Evolutionary conservation across 2,113 vertebrate species (phyloP).

Genomic region (Steatornis caripensis): DNA sequence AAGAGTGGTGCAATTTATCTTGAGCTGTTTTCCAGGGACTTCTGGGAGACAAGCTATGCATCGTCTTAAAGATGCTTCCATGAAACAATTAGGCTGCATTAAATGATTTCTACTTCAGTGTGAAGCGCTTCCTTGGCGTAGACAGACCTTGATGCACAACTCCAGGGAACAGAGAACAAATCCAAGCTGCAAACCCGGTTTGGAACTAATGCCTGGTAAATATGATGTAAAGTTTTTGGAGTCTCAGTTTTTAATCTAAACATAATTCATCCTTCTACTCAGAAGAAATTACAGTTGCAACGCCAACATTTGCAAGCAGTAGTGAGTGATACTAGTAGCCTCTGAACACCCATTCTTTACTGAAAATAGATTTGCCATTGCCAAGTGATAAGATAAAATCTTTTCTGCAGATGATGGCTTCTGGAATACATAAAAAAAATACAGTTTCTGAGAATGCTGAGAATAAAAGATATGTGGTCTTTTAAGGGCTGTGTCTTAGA

Average conservation of each 20-base stretch:
- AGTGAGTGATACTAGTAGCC: neutral
- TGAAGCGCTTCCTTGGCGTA: neutral
- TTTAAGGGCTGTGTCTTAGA: conserved; percentile 26
- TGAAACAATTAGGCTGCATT: neutral
- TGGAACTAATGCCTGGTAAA: neutral
- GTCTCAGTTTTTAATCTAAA: conserved; percentile 7
- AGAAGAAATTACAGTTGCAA: neutral
- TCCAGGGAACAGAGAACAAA: neutral
- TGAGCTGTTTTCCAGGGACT: neutral
- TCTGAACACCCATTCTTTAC: conserved; percentile 7
- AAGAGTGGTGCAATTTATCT: neutral
- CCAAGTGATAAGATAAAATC: conserved; percentile 1
- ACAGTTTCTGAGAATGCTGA: neutral
- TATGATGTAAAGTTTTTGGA: neutral
- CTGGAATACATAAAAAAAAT: neutral
- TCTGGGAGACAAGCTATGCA: neutral
- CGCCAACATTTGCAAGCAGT: neutral
- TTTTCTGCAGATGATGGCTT: neutral
- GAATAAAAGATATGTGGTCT: neutral
- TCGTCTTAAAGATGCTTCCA: conserved; percentile 13
- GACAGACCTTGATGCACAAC: neutral
- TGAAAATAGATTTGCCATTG: conserved; percentile 27
- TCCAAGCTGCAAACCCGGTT: neutral
- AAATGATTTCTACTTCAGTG: neutral
- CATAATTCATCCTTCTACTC: neutral